Base-by-base conservation (phyloP, 1,140 invertebrate genomes). In the Oryctes rhinoceros region DNA sequence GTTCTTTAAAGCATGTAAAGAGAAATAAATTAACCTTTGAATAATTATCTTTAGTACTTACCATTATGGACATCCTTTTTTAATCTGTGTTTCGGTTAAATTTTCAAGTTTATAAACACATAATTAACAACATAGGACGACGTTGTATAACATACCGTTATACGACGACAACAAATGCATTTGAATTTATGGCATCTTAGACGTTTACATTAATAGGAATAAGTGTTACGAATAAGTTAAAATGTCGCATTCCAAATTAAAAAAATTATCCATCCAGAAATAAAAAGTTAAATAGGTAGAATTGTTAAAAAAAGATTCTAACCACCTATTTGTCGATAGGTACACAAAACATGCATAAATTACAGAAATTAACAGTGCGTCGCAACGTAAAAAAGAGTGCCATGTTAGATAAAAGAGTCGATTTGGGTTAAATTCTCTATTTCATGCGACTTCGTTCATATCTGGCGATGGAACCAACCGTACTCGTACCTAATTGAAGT, bases 331-430 rank as follows among this genome's bases (percentile, higher is more conserved):
- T 2, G n/a, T 18, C 13, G 53, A 59, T 15, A 59, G 18, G 15
- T 59, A 59, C 15, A 59, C 15, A 59, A 5, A n/a, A n/a, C 53
- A 59, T 59, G 53, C 53, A 15, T n/a, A 59, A 59, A 59, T 59
- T 59, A 59, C 18, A 18, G 15, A 59, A 59, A 59, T 59, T 18
- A 59, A 59, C n/a, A n/a, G 53, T 59, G 53, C 53, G 53, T 59
- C 18, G 53, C 53, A 59, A 59, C 53, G 15, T 39, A 39, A 39
- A 39, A 39, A 39, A 59, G 2, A 59, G 53, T n/a, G 18, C 18
- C 5, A 15, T 59, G 53, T 59, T 59, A 59, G 53, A 18, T 59
- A 18, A 59, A 39, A 39, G 4, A 59, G 53, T 59, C n/a, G 53
- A 59, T n/a, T 59, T 59, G 53, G 53, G 18, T 15, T 59, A 59